Base-by-base conservation (phyloP, 2,113 vertebrate species). In the Xyliphius kryptos region DNA sequence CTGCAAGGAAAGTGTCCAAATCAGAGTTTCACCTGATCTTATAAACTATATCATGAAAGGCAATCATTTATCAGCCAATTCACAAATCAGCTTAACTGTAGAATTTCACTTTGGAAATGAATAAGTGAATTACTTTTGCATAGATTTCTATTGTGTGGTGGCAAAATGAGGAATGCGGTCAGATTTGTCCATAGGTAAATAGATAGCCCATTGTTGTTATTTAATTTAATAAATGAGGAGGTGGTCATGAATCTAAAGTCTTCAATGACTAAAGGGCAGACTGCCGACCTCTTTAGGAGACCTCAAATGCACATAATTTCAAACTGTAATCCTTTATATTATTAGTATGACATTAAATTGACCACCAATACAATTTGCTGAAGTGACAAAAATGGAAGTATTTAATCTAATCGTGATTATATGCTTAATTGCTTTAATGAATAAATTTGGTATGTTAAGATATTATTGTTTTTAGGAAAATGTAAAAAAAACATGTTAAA, bases 131-230 rank as follows among this genome's bases (percentile, higher is more conserved):
- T 83, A 83, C 71, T 81, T 67, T 69, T 67, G 74, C 79, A 88
- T 85, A 83, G 85, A 88, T 88, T 85, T 83, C 76, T 81, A 75
- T 80, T 81, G 82, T 86, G 76, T 72, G 70, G 69, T n/a, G 72
- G 68, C 79, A 80, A 82, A 82, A 74, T 72, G 75, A 63, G 66
- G 71, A 80, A 75, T 63, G 72, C 73, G 15, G 46, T 52, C 60
- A 56, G 71, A 73, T 69, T 66, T 66, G 74, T 77, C 77, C 44
- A 58, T 44, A 56, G 63, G 66, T n/a, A 63, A 68, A 70, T 74
- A 77, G 80, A 79, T 67, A 73, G 64, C 70, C 74, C 73, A 56
- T 75, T 79, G 81, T 80, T 82, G 81, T 81, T 68, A 57, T 87
- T 86, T 81, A 52, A 64, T 73, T 82, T 63, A 68, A 79, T 78